phyloP scores from a whole-genome alignment of 2,888 invertebrate species.

The Tachina lurida region DNA sequence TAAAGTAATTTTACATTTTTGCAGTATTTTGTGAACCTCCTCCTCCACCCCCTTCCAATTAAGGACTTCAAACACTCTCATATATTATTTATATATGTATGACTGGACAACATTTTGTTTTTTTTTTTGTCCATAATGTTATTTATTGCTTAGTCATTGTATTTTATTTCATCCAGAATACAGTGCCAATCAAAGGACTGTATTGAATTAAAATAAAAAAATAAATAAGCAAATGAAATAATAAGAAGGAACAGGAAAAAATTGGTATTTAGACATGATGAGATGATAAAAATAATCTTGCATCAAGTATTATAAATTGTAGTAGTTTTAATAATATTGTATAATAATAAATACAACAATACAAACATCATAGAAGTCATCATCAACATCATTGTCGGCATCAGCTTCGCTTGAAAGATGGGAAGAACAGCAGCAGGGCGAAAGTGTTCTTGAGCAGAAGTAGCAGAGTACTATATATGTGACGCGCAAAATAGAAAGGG shows the following conservation, averaged over 20 bases:
- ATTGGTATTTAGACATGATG: slow-evolving; percentile 55
- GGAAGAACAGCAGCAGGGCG: background rate
- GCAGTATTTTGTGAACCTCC: too few relatives aligned
- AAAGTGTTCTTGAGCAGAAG: slow-evolving; percentile 3
- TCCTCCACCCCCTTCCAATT: too few relatives aligned
- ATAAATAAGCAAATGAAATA: slow-evolving; percentile 1
- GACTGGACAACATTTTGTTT: background rate
- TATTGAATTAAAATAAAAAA: slow-evolving; percentile 33
- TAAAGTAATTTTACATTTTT: too few relatives aligned
- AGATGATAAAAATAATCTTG: slow-evolving; percentile 62
- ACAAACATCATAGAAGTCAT: slow-evolving; percentile 19
- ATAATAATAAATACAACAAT: slow-evolving; percentile 46
- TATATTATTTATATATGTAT: background rate
- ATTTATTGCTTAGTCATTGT: slow-evolving; percentile 26
- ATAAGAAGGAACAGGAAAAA: slow-evolving; percentile 37
- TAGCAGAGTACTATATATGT: background rate
- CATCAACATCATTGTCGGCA: slow-evolving; percentile 16
- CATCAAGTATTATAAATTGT: slow-evolving; percentile 59
- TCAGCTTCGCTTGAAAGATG: background rate
- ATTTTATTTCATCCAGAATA: slow-evolving; percentile 9
- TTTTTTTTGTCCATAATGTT: slow-evolving; percentile 7
- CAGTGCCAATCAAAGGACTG: slow-evolving; percentile 33
- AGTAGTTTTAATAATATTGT: slow-evolving; percentile 52
- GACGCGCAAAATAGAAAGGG: too few relatives aligned
- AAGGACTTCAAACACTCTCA: too few relatives aligned